These are phyloP conservation scores for Xenopus borealis DNA, from an alignment of 2,113 vertebrate species.

Conservation along the genomic window DNA sequence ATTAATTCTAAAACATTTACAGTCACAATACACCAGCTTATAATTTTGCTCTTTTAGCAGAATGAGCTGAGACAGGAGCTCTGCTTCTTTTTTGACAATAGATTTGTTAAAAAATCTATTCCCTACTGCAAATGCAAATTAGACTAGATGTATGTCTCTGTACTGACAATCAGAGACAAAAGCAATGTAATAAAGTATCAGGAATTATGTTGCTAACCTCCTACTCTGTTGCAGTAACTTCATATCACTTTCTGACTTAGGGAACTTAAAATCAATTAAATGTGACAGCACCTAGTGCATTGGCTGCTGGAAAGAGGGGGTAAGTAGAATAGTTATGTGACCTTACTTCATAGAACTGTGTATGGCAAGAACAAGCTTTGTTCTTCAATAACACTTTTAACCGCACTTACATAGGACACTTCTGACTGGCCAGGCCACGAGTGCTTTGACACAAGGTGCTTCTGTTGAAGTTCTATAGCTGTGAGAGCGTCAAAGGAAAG, in stretches of 20 bases:
- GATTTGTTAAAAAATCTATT: neutral
- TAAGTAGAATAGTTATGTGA: constrained; percentile 35
- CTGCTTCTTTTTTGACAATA: neutral
- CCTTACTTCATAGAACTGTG: neutral
- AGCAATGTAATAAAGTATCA: neutral
- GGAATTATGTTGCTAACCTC: constrained; percentile 42
- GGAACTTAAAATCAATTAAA: constrained; percentile 49
- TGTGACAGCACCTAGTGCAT: constrained; percentile 34
- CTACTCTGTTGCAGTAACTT: constrained; percentile 32
- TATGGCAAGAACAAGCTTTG: neutral
- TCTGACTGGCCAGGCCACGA: neutral
- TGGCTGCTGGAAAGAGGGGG: constrained; percentile 3
- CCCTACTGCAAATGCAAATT: constrained; percentile 25
- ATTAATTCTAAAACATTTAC: constrained; percentile 11
- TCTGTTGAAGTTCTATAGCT: constrained; percentile 3
- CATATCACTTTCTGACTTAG: constrained; percentile 42
- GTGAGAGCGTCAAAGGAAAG: neutral
- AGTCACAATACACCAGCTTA: neutral
- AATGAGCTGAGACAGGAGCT: neutral
- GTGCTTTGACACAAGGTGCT: neutral
- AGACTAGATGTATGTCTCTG: neutral
- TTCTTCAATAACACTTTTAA: neutral
- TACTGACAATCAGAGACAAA: neutral
- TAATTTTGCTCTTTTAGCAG: neutral
- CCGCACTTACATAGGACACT: neutral